Base-by-base conservation (phyloP, 2,113 vertebrate species). In the Malurus cyaneus region DNA sequence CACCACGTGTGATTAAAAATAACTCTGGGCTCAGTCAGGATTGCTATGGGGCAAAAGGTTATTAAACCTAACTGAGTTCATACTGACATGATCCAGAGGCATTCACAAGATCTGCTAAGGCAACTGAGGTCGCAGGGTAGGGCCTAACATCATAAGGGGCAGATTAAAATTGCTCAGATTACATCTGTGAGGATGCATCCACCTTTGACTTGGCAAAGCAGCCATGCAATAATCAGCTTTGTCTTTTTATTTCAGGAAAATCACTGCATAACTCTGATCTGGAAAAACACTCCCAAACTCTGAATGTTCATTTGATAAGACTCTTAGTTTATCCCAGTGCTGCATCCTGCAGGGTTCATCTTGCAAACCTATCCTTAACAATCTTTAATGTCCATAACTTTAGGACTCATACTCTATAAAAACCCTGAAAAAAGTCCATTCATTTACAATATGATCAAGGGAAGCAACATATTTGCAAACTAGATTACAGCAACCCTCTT, bases 31-130 rank as follows among this genome's bases (percentile, higher is more conserved):
- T 83, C 81, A 46, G 47, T 74, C n/a, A 49, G 69, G 90, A 88
- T 61, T 79, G 56, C 72, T 86, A 13, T 9, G 41, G 82, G 87
- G 69, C 76, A 90, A 95, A 93, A 94, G 67, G 94, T 92, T 93
- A 77, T 83, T 73, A 59, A 86, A 92, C 71, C 34, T 42, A 57
- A 49, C 54, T 23, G 82, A 70, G 65, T 60, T 91, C 18, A 4
- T 78, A 25, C 53, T 26, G 34, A 89, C 66, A 56, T 70, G 80
- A 42, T 94, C 59, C 59, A 62, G 36, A 59, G 34, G 34, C 47
- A 74, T 78, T 67, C 65, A 71, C 29, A 19, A 1, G 6, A 66
- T 61, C 32, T 65, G 19, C 57, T 65, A 42, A 89, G 59, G 32
- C 12, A 77, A 4, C 34, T 53, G 49, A 41, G 41, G 24, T 39